Percentiles rank a stretch among this genome's conserved stretches.
Conservation (phyloP, 2,888 invertebrate species). For the Epinotia bilunana region DNA sequence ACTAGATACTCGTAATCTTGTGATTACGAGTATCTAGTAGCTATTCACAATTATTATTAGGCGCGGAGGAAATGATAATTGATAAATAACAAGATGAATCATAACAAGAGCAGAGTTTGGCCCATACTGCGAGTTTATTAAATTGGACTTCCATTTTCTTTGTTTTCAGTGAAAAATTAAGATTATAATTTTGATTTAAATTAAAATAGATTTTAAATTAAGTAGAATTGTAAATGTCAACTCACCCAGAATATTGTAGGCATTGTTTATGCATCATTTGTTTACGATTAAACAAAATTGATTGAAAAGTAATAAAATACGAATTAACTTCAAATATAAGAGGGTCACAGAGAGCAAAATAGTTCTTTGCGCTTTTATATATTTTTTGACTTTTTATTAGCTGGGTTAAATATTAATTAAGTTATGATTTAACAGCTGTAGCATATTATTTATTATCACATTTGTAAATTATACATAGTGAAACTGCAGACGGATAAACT, state of each 20-base stretch:
- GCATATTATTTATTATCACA: background rate
- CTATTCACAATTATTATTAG: no score
- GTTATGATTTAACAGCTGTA: background rate
- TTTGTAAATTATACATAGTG: background rate
- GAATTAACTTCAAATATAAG: background rate
- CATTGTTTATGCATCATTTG: slow-evolving; percentile 25
- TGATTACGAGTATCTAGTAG: no score
- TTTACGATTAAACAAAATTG: slow-evolving; percentile 21
- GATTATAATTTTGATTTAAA: background rate
- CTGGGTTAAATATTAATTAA: background rate
- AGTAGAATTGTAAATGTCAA: background rate
- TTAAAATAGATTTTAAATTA: background rate
- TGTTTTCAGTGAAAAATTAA: background rate
- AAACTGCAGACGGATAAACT: background rate
- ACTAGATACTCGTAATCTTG: no score
- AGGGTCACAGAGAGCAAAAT: background rate
- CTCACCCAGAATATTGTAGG: slow-evolving; percentile 9
- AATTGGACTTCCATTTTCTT: background rate
- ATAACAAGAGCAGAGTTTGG: background rate
- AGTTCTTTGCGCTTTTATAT: background rate
- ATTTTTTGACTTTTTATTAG: background rate
- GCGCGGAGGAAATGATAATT: no score
- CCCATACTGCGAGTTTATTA: background rate
- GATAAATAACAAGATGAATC: background rate
- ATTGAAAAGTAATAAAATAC: background rate